Base-by-base conservation (phyloP, 35 echinoderm and acorn worm genomes). In the Apostichopus parvimensis region DNA sequence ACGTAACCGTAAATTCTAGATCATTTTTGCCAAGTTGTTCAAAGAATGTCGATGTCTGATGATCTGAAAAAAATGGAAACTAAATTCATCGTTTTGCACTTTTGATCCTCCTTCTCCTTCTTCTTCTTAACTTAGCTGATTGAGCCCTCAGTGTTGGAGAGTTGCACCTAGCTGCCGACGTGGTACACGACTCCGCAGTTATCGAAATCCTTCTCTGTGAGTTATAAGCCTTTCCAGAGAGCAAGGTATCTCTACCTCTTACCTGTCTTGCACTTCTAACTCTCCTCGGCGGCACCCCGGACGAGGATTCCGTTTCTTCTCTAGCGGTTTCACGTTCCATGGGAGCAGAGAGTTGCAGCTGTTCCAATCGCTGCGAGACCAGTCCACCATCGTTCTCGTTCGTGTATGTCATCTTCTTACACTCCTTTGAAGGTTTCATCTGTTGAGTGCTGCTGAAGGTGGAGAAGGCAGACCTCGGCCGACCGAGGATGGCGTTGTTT, bases 401-500 rank as follows among this genome's bases (percentile, higher is more conserved):
- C 17, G 92, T 87, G 13, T 94, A 90, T 5, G 79, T 62, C 92
- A 98, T 94, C n/a, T 59, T 87, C 21, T 77, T 83, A 68, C 11
- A 68, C 21, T 92, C 55, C 58, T 96, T 95, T 18, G 45, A 64
- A 57, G 68, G 58, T 5, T 26, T 91, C 68, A 91, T 83, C 54
- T 92, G 91, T 68, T 93, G 90, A 6, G 93, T 81, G 82, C 94
- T 98, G 26, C 92, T 98, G 78, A 94, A 98, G 8, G 97, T 98
- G 0, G 97, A 95, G 89, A 96, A 98, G 56, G 93, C 91, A 57
- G 97, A 98, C 62, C 92, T 92, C 2, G 97, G 97, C 79, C 97
- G 90, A 6, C 97, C 97, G 14, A 98, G 91, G 54, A 98, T 92
- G 53, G 90, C 65, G 54, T 95, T 93, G 86, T 95, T 98, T 15